These are phyloP conservation scores for Cliona cf. orientalis DNA, from an alignment of 37 sponge, comb jelly and placozoan species.

Conservation along the genomic window DNA sequence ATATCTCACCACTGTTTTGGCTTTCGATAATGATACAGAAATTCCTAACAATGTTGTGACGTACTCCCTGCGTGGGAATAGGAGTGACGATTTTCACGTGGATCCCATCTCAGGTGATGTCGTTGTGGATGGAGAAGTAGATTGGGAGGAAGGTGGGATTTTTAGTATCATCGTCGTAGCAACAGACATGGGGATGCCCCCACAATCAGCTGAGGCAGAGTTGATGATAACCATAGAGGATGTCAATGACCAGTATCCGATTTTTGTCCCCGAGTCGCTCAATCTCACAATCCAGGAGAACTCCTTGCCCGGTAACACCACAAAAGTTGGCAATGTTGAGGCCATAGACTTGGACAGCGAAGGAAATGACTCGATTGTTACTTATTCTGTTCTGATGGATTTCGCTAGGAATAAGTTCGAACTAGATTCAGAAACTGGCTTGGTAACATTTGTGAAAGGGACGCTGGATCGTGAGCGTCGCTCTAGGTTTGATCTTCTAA, in stretches of 20 bases:
- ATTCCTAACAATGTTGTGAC: slow-evolving; percentile 47
- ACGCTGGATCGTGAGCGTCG: slow-evolving; percentile 53
- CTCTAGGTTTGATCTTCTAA: slow-evolving; percentile 38
- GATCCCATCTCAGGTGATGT: slow-evolving; percentile 45
- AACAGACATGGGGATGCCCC: slow-evolving; percentile 52
- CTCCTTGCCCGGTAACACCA: slow-evolving; percentile 14
- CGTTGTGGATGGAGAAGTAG: slow-evolving; percentile 45
- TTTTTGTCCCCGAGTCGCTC: slow-evolving; percentile 34
- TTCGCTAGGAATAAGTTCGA: slow-evolving; percentile 43
- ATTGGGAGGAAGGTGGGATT: slow-evolving; percentile 53
- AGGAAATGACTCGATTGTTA: slow-evolving; percentile 60
- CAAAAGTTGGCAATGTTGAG: slow-evolving; percentile 29
- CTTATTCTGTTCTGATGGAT: slow-evolving; percentile 45
- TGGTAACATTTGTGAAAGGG: slow-evolving; percentile 34
- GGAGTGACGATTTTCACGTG: slow-evolving; percentile 33
- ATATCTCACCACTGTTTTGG: slow-evolving; percentile 22
- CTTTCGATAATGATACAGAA: slow-evolving; percentile 64
- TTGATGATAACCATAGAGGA: slow-evolving; percentile 50
- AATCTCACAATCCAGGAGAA: slow-evolving; percentile 55
- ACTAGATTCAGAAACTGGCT: slow-evolving; percentile 46
- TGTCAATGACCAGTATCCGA: slow-evolving; percentile 75
- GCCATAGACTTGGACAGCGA: slow-evolving; percentile 57
- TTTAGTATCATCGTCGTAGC: slow-evolving; percentile 37
- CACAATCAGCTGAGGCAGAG: slow-evolving; percentile 17
- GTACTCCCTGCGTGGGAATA: slow-evolving; percentile 41